These are phyloP conservation scores for Streptopelia turtur DNA, from an alignment of 2,797 vertebrate species.

Conservation along the genomic window DNA sequence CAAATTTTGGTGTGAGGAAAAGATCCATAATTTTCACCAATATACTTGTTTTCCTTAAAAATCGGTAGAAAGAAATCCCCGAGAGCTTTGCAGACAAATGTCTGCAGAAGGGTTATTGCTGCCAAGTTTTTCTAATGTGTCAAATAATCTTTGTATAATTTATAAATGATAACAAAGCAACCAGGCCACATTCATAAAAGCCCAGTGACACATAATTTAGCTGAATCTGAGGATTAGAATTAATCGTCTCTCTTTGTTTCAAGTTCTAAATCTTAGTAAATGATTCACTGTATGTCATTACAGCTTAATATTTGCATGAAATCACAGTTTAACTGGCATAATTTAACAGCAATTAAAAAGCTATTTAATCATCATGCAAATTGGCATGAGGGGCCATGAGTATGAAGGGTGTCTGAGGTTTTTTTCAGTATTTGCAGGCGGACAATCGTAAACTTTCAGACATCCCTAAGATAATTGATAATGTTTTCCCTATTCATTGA, in stretches of 20 bases:
- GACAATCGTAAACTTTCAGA: conserved; percentile 63
- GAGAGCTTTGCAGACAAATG: conserved; percentile 55
- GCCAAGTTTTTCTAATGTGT: conserved; percentile 59
- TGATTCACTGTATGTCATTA: conserved; percentile 94
- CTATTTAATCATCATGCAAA: conserved; percentile 90
- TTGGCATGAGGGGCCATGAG: conserved; percentile 83
- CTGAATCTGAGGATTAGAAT: conserved; percentile 83
- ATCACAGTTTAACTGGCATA: conserved; percentile 94
- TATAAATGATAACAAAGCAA: conserved; percentile 82
- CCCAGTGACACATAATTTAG: conserved; percentile 81
- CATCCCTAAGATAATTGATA: conserved; percentile 49
- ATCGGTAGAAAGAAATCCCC: conserved; percentile 46
- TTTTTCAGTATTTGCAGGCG: conserved; percentile 70
- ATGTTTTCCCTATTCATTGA: conserved; percentile 46
- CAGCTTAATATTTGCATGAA: conserved; percentile 96
- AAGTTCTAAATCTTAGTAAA: conserved; percentile 88
- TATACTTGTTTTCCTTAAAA: conserved; percentile 46
- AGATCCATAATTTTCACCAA: conserved; percentile 11
- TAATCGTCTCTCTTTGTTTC: conserved; percentile 87
- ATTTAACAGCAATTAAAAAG: conserved; percentile 97
- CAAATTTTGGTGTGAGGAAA: background rate
- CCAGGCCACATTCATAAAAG: conserved; percentile 81
- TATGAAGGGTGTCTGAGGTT: conserved; percentile 75
- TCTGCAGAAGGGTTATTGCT: conserved; percentile 63
- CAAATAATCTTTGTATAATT: conserved; percentile 78